Conservation (phyloP, 2,113 vertebrate species). For the Mesoclemmys tuberculata region DNA sequence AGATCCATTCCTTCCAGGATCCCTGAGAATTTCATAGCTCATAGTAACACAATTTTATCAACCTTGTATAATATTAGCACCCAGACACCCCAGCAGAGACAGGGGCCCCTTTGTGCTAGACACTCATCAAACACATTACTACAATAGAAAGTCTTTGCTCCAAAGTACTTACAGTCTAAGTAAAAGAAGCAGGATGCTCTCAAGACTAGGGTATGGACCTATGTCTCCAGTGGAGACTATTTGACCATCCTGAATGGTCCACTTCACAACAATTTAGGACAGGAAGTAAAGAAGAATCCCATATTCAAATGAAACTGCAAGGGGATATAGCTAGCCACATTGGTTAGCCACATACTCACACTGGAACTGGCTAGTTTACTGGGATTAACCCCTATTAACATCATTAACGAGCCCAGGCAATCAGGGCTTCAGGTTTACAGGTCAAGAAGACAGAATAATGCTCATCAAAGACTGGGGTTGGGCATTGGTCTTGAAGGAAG, state of each 20-base stretch:
- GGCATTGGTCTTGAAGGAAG: background rate
- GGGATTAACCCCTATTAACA: background rate
- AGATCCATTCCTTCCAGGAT: background rate
- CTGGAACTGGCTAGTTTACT: background rate
- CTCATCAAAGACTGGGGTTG: fast-evolving
- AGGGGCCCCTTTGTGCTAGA: background rate
- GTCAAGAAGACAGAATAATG: too few relatives aligned
- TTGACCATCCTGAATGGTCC: background rate
- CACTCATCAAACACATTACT: background rate
- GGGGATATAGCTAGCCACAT: fast-evolving
- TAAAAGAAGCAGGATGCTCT: fast-evolving
- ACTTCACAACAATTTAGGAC: background rate
- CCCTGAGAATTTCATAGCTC: background rate
- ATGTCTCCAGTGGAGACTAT: background rate
- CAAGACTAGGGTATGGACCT: background rate
- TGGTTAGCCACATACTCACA: fast-evolving
- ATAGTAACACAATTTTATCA: background rate
- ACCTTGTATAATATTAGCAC: background rate
- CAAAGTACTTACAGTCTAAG: background rate
- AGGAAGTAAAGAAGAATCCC: background rate
- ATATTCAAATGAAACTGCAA: background rate
- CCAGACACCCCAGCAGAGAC: background rate
- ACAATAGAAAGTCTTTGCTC: fast-evolving
- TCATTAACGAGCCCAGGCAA: fast-evolving
- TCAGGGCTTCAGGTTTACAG: fast-evolving